These are phyloP conservation scores for Dufourea novaeangliae DNA, from an alignment of 1,140 invertebrate genomes.

Conservation along the genomic window DNA sequence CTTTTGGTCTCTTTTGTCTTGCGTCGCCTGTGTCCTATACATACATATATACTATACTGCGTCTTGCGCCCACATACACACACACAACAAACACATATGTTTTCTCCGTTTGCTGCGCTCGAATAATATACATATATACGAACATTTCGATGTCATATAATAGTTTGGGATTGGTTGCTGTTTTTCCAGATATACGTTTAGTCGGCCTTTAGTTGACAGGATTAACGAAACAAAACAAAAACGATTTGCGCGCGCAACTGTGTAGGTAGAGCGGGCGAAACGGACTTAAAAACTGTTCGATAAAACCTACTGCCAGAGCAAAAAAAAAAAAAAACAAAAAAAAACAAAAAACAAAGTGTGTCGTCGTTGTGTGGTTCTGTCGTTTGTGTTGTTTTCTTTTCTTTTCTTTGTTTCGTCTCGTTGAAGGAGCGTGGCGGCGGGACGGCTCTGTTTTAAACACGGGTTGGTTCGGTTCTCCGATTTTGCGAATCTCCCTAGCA, in stretches of 20 bases:
- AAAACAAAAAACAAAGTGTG: not conserved
- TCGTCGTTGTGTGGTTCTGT: slow-evolving; percentile 70
- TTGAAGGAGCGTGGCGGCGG: slow-evolving; percentile 19
- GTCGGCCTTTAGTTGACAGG: slow-evolving; percentile 69
- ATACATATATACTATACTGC: no score
- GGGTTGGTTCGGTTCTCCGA: slow-evolving; percentile 72
- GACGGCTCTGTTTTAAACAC: slow-evolving; percentile 56
- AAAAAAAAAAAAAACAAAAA: no score
- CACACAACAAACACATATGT: no score
- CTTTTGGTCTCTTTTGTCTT: slow-evolving; percentile 74
- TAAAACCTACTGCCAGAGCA: slow-evolving; percentile 68
- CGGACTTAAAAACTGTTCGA: slow-evolving; percentile 77
- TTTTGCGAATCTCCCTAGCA: slow-evolving; percentile 78
- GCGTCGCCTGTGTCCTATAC: slow-evolving; percentile 31
- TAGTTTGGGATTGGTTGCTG: slow-evolving; percentile 79
- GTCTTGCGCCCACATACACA: slow-evolving; percentile 59
- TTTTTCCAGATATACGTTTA: slow-evolving; percentile 82
- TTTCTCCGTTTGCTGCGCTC: slow-evolving; percentile 43
- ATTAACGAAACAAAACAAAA: slow-evolving; percentile 2
- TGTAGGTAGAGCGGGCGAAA: slow-evolving; percentile 61
- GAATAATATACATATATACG: no score
- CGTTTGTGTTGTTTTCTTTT: slow-evolving; percentile 58
- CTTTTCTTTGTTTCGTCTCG: slow-evolving; percentile 58
- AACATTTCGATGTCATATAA: slow-evolving; percentile 72
- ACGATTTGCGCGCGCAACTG: slow-evolving; percentile 61